A percentile compares a stretch with the other conserved stretches of the same genome.
These are phyloP conservation scores for Pan troglodytes DNA, from an alignment of 2,113 vertebrate species.

Conservation along the genomic window NHGRI_mPanTro3-v2.1_pri NC_072412.2:86930001-86930500, in stretches of 20 bases:
- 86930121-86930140: background rate
- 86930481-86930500: slow-evolving; percentile 71
- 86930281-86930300: slow-evolving; percentile 6
- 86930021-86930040: background rate
- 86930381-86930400: slow-evolving; percentile 31
- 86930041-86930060: background rate
- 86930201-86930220: background rate
- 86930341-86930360: slow-evolving; percentile 63
- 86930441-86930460: slow-evolving; percentile 66
- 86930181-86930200: background rate
- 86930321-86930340: slow-evolving; percentile 47
- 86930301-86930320: slow-evolving; percentile 21
- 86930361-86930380: slow-evolving; percentile 57
- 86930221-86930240: background rate
- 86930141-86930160: background rate
- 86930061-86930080: background rate
- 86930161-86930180: background rate
- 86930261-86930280: background rate
- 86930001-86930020: background rate
- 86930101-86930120: background rate
- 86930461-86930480: slow-evolving; percentile 72
- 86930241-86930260: background rate
- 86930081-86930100: background rate
- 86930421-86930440: slow-evolving; percentile 68
- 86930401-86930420: slow-evolving; percentile 64